Base-by-base conservation (phyloP, 1,140 invertebrate species). In the Drosophila chauvacae region DNA sequence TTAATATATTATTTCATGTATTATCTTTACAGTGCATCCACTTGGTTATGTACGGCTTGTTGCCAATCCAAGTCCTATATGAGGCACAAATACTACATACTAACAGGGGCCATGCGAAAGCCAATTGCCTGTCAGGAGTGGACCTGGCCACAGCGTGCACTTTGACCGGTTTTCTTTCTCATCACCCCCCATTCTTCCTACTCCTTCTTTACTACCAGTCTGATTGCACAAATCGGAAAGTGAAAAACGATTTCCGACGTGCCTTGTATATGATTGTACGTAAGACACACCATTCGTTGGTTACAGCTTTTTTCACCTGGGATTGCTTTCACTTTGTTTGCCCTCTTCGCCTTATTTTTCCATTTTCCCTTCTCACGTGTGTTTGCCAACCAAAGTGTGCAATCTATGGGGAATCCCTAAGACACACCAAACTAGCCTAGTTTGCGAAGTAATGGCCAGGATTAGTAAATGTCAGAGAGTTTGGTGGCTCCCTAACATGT, bases 71-170 rank as follows among this genome's bases (percentile, higher is more conserved):
- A n/a, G 9, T 53, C 23, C 10, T 51, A 33, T n/a, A 16, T 63
- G 60, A n/a, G 7, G 20, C 41, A 42, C 13, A 35, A 20, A 23
- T 18, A 33, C 53, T 9, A 37, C n/a, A n/a, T n/a, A n/a, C 61
- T 76, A 39, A 57, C 59, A 75, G 20, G 33, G 68, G 44, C 20
- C 48, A 73, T 47, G 33, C 35, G 37, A 62, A 66, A 79, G 60
- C 68, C 76, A 73, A 73, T 66, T 80, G 77, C 61, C 70, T 79
- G 62, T 72, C 69, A 80, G 42, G 11, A 39, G 23, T 69, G 44
- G 35, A 55, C 56, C 39, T 57, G 76, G 50, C 30, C 61, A 65
- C 39, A 61, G 56, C 45, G 39, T 62, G 75, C 65, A 63, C 66
- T 65, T 56, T 71, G 64, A 42, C 47, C 55, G 35, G 42, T 37